Evolutionary conservation across 2,113 vertebrate species (phyloP).

Genomic region (Origma solitaria): DNA sequence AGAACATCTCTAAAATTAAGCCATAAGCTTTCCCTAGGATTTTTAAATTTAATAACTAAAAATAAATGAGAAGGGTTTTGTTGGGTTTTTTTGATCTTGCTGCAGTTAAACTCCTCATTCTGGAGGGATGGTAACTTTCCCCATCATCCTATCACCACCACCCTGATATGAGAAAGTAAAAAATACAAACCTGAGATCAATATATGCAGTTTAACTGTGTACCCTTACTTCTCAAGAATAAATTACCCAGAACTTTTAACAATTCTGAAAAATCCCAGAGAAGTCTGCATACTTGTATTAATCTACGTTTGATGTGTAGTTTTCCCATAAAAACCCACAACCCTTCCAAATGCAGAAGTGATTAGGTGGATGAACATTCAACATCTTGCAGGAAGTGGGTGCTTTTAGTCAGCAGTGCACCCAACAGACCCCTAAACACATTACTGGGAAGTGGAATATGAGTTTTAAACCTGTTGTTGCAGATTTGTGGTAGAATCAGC

Average conservation of each 20-base stretch:
- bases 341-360: neutral
- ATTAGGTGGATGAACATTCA: neutral
- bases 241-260: neutral
- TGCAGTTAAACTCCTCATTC: neutral
- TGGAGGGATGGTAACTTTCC: neutral
- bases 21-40: neutral
- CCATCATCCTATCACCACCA: neutral
- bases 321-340: neutral
- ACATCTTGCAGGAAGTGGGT: neutral
- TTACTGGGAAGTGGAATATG: neutral
- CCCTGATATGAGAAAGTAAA: neutral
- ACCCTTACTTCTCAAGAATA: neutral
- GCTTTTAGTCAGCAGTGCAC: neutral
- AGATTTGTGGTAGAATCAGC: neutral
- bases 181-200: neutral
- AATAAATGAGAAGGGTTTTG: neutral
- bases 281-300: neutral
- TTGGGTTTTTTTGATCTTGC: neutral
- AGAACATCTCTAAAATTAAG: neutral
- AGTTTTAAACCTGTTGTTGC: neutral
- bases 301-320: neutral
- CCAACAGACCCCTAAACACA: neutral
- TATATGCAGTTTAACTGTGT: neutral
- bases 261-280: neutral
- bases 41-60: neutral